Base-by-base conservation (phyloP, 2,888 invertebrate species). In the Pteria penguin region DNA sequence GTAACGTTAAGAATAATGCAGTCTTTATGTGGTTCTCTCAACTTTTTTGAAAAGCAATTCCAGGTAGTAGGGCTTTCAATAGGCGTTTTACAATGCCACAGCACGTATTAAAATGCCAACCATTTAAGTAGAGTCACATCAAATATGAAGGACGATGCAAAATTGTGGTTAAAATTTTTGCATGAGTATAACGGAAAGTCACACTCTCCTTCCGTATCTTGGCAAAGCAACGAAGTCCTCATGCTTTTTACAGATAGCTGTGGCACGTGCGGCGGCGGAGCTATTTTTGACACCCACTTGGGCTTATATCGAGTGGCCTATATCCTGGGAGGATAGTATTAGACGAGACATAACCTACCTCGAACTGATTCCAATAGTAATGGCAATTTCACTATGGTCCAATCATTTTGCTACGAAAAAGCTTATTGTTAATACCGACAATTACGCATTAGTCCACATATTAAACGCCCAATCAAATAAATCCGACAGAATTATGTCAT, bases 221-320 rank as follows among this genome's bases (percentile, higher is more conserved):
- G 63, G 63, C n/a, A 26, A 1, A n/a, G 11, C n/a, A 63, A 63
- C 22, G 26, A 22, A 2, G 11, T 26, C n/a, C 24, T 63, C 26
- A 24, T 26, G 22, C 63, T 63, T n/a, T 63, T 63, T 24, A 63
- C 63, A 8, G 63, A 63, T 14, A 63, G 63, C 18, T 63, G 36
- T 4, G 36, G 36, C 3, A 36, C 63, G 22, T 24, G 63, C 26
- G 63, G 33, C 11, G 45, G 24, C 14, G 45, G 62, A 18, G 62
- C 62, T 14, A 32, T 62, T 62, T 62, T 32, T 29, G 31, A 62
- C 31, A n/a, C n/a, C n/a, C n/a, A n/a, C n/a, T n/a, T n/a, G 62
- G 62, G 4, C 32, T 18, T 26, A 29, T 4, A 29, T 62, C 11
- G 2, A 14, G 18, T 62, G 62, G 62, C 33, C 62, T 1, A 32